Conservation (phyloP, 2,113 vertebrate genomes). For the Rattus norvegicus region GRCr8 NC_086019.1:8421501-8422000, state of each 20-base stretch:
- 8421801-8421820: background rate
- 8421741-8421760: background rate
- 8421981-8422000: background rate
- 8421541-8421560: background rate
- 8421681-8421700: background rate
- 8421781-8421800: background rate
- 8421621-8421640: background rate
- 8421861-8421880: background rate
- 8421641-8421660: background rate
- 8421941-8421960: background rate
- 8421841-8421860: background rate
- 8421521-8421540: conserved; percentile 21
- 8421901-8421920: background rate
- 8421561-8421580: background rate
- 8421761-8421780: background rate
- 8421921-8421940: background rate
- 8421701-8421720: background rate
- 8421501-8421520: conserved; percentile 1
- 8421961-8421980: background rate
- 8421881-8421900: background rate
- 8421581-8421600: background rate
- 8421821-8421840: background rate
- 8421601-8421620: background rate
- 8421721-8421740: background rate
- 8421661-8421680: background rate